phyloP scores from a whole-genome alignment of 2,113 vertebrate species.

The Tringa solitaria region DNA sequence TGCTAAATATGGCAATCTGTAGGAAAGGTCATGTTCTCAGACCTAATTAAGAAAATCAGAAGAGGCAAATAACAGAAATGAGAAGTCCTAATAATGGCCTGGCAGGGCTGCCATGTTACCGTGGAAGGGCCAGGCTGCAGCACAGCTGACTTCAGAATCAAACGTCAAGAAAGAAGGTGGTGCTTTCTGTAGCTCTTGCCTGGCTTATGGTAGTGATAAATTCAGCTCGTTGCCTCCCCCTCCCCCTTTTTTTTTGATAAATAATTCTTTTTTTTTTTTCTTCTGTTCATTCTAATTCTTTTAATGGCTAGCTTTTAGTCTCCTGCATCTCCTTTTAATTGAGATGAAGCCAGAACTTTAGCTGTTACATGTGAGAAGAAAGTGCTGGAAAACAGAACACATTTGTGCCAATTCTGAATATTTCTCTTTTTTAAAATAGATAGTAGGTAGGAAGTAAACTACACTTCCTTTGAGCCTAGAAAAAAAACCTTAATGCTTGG shows the following conservation, averaged over 20 bases:
- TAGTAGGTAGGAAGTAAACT: not conserved
- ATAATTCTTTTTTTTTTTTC: not conserved
- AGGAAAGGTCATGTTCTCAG: conserved; percentile 36
- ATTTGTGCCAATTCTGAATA: not conserved
- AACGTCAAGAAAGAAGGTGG: not conserved
- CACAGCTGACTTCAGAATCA: not conserved
- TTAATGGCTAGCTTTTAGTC: not conserved
- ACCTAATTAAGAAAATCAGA: conserved; percentile 49
- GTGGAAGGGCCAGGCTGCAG: not conserved
- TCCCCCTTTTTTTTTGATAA: not conserved
- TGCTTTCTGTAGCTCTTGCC: not conserved
- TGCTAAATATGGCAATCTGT: conserved; percentile 5
- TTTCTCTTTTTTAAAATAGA: conserved; percentile 2
- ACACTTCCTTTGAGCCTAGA: not conserved
- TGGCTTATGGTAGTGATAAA: not conserved
- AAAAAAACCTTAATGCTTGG: not conserved
- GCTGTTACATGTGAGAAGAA: not conserved
- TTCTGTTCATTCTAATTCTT: not conserved
- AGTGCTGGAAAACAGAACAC: not conserved
- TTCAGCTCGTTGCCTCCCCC: not conserved
- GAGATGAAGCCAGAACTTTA: not conserved
- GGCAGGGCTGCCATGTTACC: not conserved
- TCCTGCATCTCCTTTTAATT: not conserved
- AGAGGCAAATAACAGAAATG: conserved; percentile 37
- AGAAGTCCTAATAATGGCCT: not conserved